Percentiles rank a stretch among this genome's conserved stretches.
Conservation (phyloP, 1,140 invertebrate genomes). For the Liolophura sinensis region DNA sequence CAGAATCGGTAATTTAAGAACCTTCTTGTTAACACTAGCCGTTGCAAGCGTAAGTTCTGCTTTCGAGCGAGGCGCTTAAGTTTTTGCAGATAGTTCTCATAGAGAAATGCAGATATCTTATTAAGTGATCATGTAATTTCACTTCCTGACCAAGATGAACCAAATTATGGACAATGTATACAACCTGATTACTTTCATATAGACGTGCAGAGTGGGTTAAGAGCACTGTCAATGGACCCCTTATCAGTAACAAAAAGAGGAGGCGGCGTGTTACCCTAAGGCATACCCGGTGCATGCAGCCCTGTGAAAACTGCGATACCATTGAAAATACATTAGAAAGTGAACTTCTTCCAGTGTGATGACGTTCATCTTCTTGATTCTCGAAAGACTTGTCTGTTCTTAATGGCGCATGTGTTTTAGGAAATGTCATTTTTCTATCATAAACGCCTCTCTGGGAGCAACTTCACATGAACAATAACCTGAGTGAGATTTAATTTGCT, state of each 20-base stretch:
- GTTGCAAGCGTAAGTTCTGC: no score
- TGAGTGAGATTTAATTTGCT: no score
- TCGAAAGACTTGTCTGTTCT: constrained; percentile 22
- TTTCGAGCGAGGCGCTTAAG: no score
- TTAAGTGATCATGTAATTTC: constrained; percentile 8
- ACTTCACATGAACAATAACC: constrained; percentile 19
- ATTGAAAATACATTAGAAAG: constrained; percentile 11
- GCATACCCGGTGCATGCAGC: constrained; percentile 21
- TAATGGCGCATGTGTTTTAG: constrained; percentile 9
- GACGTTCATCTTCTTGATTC: constrained; percentile 19
- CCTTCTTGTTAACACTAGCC: no score
- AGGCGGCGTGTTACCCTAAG: constrained; percentile 16
- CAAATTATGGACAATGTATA: constrained; percentile 20
- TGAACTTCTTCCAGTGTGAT: constrained; percentile 15
- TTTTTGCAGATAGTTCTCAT: constrained; percentile 20
- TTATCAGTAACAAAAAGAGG: constrained; percentile 14
- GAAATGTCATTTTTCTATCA: constrained; percentile 7
- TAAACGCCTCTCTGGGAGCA: constrained; percentile 2
- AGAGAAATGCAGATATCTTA: constrained; percentile 9
- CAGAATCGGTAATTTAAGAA: no score
- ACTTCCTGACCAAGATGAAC: constrained; percentile 20
- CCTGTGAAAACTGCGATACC: constrained; percentile 19
- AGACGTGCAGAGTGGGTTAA: constrained; percentile 1
- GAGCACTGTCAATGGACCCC: constrained; percentile 12
- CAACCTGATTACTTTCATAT: constrained; percentile 16